Percentiles rank a stretch among this genome's conserved stretches.
phyloP scores from a whole-genome alignment of 2,797 vertebrate species.

The Pseudochirops corinnae region DNA sequence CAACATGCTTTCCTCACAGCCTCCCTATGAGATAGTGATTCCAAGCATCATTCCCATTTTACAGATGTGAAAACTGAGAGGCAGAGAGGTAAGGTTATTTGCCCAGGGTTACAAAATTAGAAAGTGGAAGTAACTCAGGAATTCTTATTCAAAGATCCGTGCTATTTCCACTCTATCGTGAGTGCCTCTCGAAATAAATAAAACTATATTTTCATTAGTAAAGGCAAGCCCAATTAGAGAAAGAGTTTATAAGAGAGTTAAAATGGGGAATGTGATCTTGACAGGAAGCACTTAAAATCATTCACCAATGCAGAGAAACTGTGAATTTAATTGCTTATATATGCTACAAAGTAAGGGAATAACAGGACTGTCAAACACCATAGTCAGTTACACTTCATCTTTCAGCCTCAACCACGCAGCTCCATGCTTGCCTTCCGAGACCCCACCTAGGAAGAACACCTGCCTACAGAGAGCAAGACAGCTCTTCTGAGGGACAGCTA shows the following conservation, averaged over 20 bases:
- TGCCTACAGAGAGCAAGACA: not conserved
- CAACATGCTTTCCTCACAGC: not conserved
- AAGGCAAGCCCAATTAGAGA: not conserved
- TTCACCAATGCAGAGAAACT: not conserved
- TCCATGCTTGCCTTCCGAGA: not conserved
- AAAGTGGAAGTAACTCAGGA: not conserved
- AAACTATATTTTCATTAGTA: not conserved
- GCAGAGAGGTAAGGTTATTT: not conserved
- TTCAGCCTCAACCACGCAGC: not conserved
- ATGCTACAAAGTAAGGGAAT: not conserved
- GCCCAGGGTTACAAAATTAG: not conserved
- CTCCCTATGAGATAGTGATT: not conserved
- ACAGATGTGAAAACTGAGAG: not conserved
- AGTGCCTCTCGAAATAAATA: not conserved
- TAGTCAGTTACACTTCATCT: not conserved
- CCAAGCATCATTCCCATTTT: not conserved
- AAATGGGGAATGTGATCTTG: not conserved
- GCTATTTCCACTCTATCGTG: not conserved
- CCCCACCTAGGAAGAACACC: not conserved
- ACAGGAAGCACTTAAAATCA: not conserved
- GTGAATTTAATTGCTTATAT: not conserved
- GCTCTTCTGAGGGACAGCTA: not conserved
- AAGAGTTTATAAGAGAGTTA: not conserved
- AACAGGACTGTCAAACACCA: not conserved
- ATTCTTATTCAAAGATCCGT: not conserved